Evolutionary conservation across 2,888 invertebrate species (phyloP), one percentile per base, ranked within the genome.

Genomic region (Pristionchus entomophagus): DNA sequence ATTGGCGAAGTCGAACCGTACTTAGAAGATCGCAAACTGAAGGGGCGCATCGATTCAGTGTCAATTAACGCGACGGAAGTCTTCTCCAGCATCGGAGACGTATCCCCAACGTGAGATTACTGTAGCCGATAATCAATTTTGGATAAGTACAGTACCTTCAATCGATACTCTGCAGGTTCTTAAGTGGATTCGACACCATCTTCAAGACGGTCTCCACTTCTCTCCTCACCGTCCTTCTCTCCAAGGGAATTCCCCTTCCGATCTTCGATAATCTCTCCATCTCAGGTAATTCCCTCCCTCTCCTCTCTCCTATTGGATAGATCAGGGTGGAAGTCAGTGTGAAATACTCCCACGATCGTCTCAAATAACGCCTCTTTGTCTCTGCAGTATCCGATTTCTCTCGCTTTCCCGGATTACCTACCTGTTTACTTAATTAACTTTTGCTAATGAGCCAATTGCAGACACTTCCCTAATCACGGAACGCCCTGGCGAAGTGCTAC

Each of bases 261-360:
- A 59, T 85, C 19, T 53, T 85, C 73, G 85, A 85, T 29, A 77
- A 85, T 77, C 85, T 85, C 51, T 59, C 85, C 53, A 77, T 85
- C 85, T 41, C 51, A 77, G 85, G 85, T 85, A 29, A 22, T 32
- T n/a, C 53, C 38, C 41, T 6, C 26, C 19, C 35, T 35, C 41
- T 45, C 29, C 51, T 45, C 73, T 2, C 12, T 35, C 22, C 22
- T 56, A n/a, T 29, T 59, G 12, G 6, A 22, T 10, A 69, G 22
- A 35, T 69, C 38, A 6, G 38, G 32, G 19, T 5, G 35, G 45
- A 45, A 26, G 45, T 41, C 6, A 77, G 65, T 22, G 35, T 65
- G 65, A 65, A 35, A 77, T 26, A 32, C 32, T 80, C 78, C 32
- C 78, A 80, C 78, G 78, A 80, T 80, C 41, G n/a, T 22, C 41